Evolutionary conservation across 2,113 vertebrate genomes (phyloP).

Genomic region (Tyrannus savana): DNA sequence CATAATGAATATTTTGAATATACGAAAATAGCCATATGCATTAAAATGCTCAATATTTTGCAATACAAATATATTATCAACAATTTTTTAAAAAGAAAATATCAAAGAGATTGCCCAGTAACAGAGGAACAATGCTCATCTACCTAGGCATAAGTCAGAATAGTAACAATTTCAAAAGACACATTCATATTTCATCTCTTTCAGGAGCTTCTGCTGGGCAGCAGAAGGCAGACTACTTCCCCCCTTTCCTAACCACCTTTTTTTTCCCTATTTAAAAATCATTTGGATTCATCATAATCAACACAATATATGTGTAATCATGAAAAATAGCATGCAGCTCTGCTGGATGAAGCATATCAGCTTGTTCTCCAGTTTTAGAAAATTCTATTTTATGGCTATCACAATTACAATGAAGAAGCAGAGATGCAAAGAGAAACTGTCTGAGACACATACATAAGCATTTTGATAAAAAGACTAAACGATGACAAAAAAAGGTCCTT

Average conservation of each 20-base stretch:
- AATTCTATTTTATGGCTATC: constrained; percentile 47
- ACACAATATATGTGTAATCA: constrained; percentile 58
- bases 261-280: constrained; percentile 30
- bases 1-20: background rate
- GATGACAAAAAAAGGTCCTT: constrained; percentile 28
- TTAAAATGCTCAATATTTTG: background rate
- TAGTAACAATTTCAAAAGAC: background rate
- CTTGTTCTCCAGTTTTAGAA: constrained; percentile 60
- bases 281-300: constrained; percentile 61
- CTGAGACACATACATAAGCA: background rate
- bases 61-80: background rate
- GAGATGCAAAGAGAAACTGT: constrained; percentile 1
- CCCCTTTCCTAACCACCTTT: background rate
- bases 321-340: constrained; percentile 60
- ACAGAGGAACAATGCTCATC: background rate
- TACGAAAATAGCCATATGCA: background rate
- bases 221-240: background rate
- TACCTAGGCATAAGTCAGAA: background rate
- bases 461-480: constrained; percentile 22
- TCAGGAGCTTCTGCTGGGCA: background rate
- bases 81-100: background rate
- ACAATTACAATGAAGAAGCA: constrained; percentile 6
- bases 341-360: constrained; percentile 46
- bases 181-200: background rate
- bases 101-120: background rate